Conservation (phyloP, 2,113 vertebrate species). For the Camelus bactrianus region DNA sequence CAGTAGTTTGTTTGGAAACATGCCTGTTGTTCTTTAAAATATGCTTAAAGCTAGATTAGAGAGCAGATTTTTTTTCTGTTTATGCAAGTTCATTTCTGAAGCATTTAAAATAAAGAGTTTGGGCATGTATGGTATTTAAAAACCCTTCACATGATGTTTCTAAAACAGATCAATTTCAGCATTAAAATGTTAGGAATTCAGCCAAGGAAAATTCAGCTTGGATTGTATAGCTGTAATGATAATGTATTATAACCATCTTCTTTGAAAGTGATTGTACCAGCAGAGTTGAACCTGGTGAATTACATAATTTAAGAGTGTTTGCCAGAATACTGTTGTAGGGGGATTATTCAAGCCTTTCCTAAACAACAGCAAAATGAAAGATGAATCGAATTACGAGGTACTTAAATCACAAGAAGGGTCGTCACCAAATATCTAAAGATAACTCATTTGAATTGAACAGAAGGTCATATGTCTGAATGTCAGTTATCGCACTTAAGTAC, state of each 20-base stretch:
- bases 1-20: conserved; percentile 87
- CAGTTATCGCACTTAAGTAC: conserved; percentile 81
- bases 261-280: conserved; percentile 84
- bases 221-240: conserved; percentile 85
- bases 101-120: conserved; percentile 86
- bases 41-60: conserved; percentile 86
- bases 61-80: conserved; percentile 76
- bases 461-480: conserved; percentile 80
- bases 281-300: conserved; percentile 84
- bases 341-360: conserved; percentile 80
- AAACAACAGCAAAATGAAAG: conserved; percentile 83
- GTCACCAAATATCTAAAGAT: conserved; percentile 80
- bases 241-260: conserved; percentile 84
- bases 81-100: conserved; percentile 85
- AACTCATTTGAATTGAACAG: conserved; percentile 84
- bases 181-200: conserved; percentile 88
- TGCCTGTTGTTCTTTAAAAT: conserved; percentile 86
- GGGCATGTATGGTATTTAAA: conserved; percentile 86
- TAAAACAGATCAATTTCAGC: conserved; percentile 88
- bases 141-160: conserved; percentile 86
- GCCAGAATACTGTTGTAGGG: conserved; percentile 79
- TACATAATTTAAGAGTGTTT: conserved; percentile 85
- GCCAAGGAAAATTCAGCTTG: conserved; percentile 85
- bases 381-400: conserved; percentile 75
- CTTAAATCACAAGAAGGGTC: conserved; percentile 78